Base-by-base conservation (phyloP, 2,888 invertebrate genomes). In the Chironomus tentans region DNA sequence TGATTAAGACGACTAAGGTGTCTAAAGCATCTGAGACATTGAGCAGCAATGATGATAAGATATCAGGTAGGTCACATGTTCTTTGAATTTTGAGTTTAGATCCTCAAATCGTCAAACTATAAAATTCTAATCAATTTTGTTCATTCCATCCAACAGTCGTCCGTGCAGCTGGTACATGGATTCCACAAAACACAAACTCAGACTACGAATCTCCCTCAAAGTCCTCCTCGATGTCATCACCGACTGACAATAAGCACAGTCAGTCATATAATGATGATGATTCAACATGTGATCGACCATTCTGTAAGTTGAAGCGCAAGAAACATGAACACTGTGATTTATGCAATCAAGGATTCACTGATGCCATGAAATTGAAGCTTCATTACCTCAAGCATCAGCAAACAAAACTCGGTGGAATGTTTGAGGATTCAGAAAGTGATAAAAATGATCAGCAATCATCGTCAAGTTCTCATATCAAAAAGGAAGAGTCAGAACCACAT, bases 311-410 rank as follows among this genome's bases (percentile, higher is more conserved):
- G 78, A 92, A 92, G 82, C 86, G 91, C 77, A 90, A 91, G 80
- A 89, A 90, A 78, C 92, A 93, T 81, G 92, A 90, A 81, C 93
- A 93, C 81, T 93, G 93, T 83, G 89, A 90, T 80, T 88, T 90
- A 70, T 93, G 93, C 84, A 91, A 92, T 82, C 92, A 92, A 83
- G 78, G 79, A 2, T 80, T 80, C 65, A 77, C 78, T 0, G 80
- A 80, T 62, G 76, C 69, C 6, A 78, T 78, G 12, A 79, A 80
- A 75, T 77, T 79, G 48, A 79, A 78, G 76, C 77, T 78, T 7
- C 79, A 79, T 77, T 78, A 78, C 21, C 46, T 79, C 2, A 79
- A 79, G 56, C 79, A 80, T 77, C 74, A 79, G 48, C 65, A 77
- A 15, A 77, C 78, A 6, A 76, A 71, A 46, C 77, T 77, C 0